Percentiles rank a stretch among this genome's conserved stretches.
Conservation (phyloP, 2,888 invertebrate genomes). For the Phragmatobia fuliginosa region DNA sequence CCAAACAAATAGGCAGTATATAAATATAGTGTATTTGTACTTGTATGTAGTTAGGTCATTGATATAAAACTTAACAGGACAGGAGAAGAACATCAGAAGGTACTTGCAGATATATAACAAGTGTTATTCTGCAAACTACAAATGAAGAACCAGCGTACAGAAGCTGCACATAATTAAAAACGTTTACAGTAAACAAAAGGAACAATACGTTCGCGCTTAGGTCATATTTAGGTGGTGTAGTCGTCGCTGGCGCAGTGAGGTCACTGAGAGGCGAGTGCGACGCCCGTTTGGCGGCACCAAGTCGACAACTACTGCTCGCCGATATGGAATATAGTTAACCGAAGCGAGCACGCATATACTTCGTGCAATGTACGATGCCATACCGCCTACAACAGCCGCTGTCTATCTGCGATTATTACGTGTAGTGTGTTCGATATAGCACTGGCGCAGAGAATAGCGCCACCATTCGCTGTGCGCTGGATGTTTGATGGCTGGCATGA, state of each 20-base stretch:
- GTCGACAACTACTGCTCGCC: constrained; percentile 67
- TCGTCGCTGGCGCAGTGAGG: constrained; percentile 71
- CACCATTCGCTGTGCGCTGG: constrained; percentile 70
- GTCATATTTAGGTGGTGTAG: constrained; percentile 73
- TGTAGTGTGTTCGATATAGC: constrained; percentile 71
- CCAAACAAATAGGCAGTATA: neutral
- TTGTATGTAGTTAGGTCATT: neutral
- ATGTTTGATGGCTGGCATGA: constrained; percentile 68
- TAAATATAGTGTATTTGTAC: neutral
- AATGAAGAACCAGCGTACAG: neutral
- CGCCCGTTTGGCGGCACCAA: constrained; percentile 60
- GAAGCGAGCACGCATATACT: constrained; percentile 77
- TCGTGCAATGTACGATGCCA: constrained; percentile 57
- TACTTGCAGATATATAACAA: neutral
- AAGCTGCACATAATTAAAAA: constrained; percentile 20
- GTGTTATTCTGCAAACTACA: neutral
- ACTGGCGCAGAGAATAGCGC: constrained; percentile 63
- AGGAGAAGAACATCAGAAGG: neutral
- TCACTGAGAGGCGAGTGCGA: constrained; percentile 74
- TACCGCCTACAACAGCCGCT: constrained; percentile 70
- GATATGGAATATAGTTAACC: constrained; percentile 66
- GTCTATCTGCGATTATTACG: constrained; percentile 72
- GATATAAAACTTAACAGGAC: neutral
- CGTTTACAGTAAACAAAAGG: constrained; percentile 39
- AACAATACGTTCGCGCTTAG: constrained; percentile 61